Evolutionary conservation across 2,888 invertebrate genomes (phyloP), one percentile per base, ranked within the genome.

Genomic region (Scelioninae gen. 1): DNA sequence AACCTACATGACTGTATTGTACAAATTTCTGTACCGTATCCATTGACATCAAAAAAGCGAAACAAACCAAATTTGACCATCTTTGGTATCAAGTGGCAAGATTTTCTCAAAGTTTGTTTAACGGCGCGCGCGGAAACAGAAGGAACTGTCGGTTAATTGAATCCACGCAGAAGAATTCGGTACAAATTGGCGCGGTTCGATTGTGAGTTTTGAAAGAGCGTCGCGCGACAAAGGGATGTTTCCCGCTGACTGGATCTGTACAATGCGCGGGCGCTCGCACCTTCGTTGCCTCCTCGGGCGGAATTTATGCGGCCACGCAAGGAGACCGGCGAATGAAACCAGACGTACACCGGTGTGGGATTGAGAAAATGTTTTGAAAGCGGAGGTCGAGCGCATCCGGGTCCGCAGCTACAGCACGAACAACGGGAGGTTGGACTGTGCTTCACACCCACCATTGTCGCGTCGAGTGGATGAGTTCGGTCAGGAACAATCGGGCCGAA

Each of bases 371-470:
- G 68, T 71, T 68, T 77, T 68, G 76, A 77, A 77, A 77, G 68
- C 68, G 58, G 71, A 72, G 79, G 79, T 79, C 79, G 79, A 68
- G 58, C 51, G 69, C 63, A 81, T 81, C 80, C 80, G 80, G 80
- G 80, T 81, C 72, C 45, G 62, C 34, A n/a, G 32, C 62, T 65
- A 69, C 51, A 29, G 43, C 49, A 63, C 29, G 76, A 66, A 55
- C 60, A 58, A 40, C 49, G 5, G 34, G 29, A 65, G 68, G 58
- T 53, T 66, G 69, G 56, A 53, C 55, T 13, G 8, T 55, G 58
- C 71, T 80, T 80, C 80, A 75, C 80, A 81, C 82, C 82, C 82
- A 76, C 82, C 66, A 76, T 58, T 76, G 82, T 82, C 76, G 47
- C 76, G 76, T 55, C 49, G 53, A 72, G 76, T 72, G 72, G 82